phyloP scores from a whole-genome alignment of 2,888 invertebrate genomes.

The Brachypterus glaber region DNA sequence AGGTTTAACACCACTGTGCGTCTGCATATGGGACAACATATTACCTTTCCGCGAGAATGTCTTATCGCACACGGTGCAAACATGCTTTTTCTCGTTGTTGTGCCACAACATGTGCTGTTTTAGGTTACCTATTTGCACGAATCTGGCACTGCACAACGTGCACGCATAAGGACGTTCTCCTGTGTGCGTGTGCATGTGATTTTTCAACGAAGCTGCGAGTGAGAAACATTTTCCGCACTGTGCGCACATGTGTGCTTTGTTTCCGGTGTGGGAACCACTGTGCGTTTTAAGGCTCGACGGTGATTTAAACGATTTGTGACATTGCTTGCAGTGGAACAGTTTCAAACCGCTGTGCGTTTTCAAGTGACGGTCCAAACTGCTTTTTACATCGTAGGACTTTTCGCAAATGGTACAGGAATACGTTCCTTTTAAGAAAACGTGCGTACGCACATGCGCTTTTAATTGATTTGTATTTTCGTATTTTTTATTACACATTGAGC shows the following conservation, averaged over 20 bases:
- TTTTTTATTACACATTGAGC: too few relatives aligned
- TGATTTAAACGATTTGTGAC: slow-evolving; percentile 31
- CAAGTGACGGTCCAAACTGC: too few relatives aligned
- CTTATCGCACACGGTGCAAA: slow-evolving; percentile 28
- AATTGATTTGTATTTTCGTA: too few relatives aligned
- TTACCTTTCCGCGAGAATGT: slow-evolving; percentile 25
- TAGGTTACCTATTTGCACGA: too few relatives aligned
- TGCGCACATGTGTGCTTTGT: slow-evolving; percentile 42
- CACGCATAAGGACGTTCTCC: too few relatives aligned
- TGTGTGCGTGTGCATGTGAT: slow-evolving; percentile 39
- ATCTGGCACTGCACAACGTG: too few relatives aligned
- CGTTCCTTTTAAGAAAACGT: too few relatives aligned
- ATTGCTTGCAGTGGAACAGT: slow-evolving; percentile 38
- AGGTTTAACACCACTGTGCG: slow-evolving; percentile 27
- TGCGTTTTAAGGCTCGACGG: slow-evolving; percentile 44
- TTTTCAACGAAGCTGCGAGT: slow-evolving; percentile 39
- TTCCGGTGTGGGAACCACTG: slow-evolving; percentile 44
- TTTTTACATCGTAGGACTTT: too few relatives aligned
- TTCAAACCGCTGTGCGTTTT: slow-evolving; percentile 20
- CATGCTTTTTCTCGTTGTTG: too few relatives aligned
- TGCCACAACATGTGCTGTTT: too few relatives aligned
- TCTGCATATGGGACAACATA: slow-evolving; percentile 23
- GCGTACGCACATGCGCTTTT: too few relatives aligned
- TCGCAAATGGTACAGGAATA: too few relatives aligned
- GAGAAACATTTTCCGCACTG: slow-evolving; percentile 44